phyloP scores from a whole-genome alignment of 1,140 invertebrate genomes.

The Wiebesia pumilae region DNA sequence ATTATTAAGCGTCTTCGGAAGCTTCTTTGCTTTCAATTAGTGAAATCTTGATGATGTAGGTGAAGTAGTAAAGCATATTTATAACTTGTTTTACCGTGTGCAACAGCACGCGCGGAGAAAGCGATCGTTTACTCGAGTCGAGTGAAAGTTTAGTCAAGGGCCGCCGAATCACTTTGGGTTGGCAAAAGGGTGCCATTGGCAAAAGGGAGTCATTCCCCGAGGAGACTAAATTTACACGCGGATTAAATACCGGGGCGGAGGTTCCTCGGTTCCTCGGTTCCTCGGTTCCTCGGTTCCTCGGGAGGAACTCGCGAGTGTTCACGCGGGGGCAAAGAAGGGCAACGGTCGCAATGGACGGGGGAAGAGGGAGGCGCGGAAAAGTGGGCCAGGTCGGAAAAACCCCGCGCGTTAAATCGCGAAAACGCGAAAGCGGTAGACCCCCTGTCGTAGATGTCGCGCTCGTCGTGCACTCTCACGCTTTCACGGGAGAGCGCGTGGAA shows the following conservation, averaged over 20 bases:
- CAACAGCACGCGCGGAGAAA: not conserved
- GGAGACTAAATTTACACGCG: not conserved
- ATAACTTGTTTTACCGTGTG: not conserved
- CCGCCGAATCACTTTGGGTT: not conserved
- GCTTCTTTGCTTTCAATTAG: not conserved
- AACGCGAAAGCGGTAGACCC: slow-evolving; percentile 38
- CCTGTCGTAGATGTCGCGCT: slow-evolving; percentile 49
- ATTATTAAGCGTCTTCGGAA: too few relatives aligned
- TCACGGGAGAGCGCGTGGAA: slow-evolving; percentile 56
- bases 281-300: too few relatives aligned
- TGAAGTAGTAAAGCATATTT: not conserved
- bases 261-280: too few relatives aligned
- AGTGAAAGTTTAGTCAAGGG: not conserved
- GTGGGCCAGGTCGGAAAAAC: slow-evolving; percentile 32
- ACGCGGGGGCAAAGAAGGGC: too few relatives aligned
- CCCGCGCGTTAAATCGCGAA: slow-evolving; percentile 48
- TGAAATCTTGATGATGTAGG: not conserved
- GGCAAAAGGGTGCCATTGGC: not conserved
- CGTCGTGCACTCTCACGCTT: slow-evolving; percentile 61
- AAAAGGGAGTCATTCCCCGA: not conserved
- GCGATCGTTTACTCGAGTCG: not conserved
- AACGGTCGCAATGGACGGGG: too few relatives aligned
- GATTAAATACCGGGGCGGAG: too few relatives aligned
- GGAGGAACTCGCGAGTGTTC: too few relatives aligned
- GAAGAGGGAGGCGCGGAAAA: not conserved